Percentiles rank a stretch among this genome's conserved stretches.
phyloP scores from a whole-genome alignment of 1,140 invertebrate genomes.

The Cydia pomonella region DNA sequence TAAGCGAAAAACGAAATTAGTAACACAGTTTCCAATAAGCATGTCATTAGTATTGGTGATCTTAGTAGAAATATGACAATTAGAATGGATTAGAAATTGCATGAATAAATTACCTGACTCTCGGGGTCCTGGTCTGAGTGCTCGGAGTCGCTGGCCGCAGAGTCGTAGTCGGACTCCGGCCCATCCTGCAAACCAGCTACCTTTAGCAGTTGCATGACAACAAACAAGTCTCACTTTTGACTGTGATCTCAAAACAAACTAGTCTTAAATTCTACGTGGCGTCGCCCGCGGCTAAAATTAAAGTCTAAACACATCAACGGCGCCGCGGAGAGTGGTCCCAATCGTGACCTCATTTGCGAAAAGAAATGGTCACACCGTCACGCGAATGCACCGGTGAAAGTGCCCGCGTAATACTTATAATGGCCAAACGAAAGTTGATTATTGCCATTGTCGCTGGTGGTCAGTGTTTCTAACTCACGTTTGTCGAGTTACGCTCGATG shows the following conservation, averaged over 20 bases:
- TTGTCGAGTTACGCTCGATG: constrained; percentile 71
- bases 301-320: constrained; percentile 59
- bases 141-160: constrained; percentile 67
- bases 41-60: background rate
- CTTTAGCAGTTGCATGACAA: constrained; percentile 70
- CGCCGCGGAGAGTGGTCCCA: constrained; percentile 62
- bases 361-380: constrained; percentile 78
- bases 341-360: constrained; percentile 75
- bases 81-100: constrained; percentile 21
- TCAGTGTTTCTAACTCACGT: constrained; percentile 62
- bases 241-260: constrained; percentile 24
- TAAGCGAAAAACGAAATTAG: background rate
- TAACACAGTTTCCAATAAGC: background rate
- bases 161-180: constrained; percentile 72
- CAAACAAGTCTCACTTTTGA: constrained; percentile 38
- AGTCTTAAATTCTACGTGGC: constrained; percentile 47
- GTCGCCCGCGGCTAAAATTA: constrained; percentile 47
- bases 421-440: constrained; percentile 72
- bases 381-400: constrained; percentile 75
- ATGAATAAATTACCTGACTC: constrained; percentile 55
- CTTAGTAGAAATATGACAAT: background rate
- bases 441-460: constrained; percentile 38
- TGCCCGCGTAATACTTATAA: constrained; percentile 66
- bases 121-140: constrained; percentile 68
- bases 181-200: constrained; percentile 73